Evolutionary conservation across 2,797 vertebrate genomes (phyloP).

Genomic region (Tympanoctomys barrerae): DNA sequence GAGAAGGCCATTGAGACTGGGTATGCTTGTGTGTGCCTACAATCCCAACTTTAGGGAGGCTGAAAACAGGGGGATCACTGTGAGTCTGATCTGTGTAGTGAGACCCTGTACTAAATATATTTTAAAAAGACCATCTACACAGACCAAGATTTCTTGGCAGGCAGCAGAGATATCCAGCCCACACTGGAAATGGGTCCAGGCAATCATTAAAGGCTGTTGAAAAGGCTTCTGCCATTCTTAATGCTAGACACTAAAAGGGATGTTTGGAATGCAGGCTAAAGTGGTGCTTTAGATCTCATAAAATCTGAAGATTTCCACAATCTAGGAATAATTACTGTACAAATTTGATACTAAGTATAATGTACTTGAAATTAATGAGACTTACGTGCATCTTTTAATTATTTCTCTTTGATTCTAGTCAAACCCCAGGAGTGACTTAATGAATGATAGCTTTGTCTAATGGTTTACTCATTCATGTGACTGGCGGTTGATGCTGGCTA

Average conservation of each 20-base stretch:
- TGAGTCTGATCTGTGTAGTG: too few relatives aligned
- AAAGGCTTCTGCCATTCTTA: background rate
- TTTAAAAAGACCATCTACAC: background rate
- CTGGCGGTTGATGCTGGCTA: background rate
- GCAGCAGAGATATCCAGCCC: background rate
- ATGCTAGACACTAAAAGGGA: background rate
- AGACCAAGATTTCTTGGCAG: background rate
- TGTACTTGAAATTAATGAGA: background rate
- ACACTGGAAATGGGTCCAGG: background rate
- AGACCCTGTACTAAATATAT: too few relatives aligned
- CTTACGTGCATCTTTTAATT: background rate
- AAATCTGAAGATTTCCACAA: background rate
- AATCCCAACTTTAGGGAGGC: too few relatives aligned
- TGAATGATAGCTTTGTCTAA: background rate
- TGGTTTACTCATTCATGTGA: background rate
- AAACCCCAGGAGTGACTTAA: background rate
- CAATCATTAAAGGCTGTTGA: background rate
- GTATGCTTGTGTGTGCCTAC: too few relatives aligned
- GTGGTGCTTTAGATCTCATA: background rate
- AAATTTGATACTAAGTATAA: background rate
- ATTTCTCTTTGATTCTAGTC: background rate
- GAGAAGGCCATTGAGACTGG: too few relatives aligned
- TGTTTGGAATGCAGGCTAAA: background rate
- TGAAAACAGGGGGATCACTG: too few relatives aligned
- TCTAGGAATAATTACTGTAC: background rate